Conservation (phyloP, 2,113 vertebrate genomes). For the Tor tambroides region DNA sequence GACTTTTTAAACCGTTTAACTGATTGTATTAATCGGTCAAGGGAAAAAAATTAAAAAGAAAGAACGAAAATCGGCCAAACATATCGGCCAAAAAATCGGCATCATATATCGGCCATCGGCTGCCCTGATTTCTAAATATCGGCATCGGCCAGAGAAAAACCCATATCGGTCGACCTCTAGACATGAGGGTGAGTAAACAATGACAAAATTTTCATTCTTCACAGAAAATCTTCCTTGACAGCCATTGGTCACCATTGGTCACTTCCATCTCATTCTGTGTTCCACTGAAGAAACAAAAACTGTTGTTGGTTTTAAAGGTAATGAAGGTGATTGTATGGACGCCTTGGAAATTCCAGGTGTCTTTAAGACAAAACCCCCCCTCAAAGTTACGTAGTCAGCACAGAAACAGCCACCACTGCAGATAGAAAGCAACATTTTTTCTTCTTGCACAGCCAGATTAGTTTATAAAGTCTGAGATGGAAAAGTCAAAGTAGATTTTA, state of each 20-base stretch:
- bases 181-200: neutral
- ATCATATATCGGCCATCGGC: too few species aligned
- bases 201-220: neutral
- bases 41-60: too few species aligned
- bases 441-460: constrained; percentile 17
- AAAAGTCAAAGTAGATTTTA: constrained; percentile 61
- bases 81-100: too few species aligned
- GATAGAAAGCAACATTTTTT: constrained; percentile 32
- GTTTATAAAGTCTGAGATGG: constrained; percentile 31
- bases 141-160: too few species aligned
- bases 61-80: too few species aligned
- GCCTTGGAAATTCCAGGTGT: neutral
- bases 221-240: neutral
- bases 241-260: neutral
- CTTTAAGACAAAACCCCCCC: neutral
- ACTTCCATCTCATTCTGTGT: neutral
- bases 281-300: neutral
- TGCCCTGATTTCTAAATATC: too few species aligned
- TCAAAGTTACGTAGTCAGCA: neutral
- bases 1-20: too few species aligned
- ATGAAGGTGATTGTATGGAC: neutral
- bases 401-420: constrained; percentile 10
- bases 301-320: neutral
- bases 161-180: too few species aligned
- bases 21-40: too few species aligned